Conservation (phyloP, 2,888 invertebrate genomes). For the Drosophila rubida region DNA sequence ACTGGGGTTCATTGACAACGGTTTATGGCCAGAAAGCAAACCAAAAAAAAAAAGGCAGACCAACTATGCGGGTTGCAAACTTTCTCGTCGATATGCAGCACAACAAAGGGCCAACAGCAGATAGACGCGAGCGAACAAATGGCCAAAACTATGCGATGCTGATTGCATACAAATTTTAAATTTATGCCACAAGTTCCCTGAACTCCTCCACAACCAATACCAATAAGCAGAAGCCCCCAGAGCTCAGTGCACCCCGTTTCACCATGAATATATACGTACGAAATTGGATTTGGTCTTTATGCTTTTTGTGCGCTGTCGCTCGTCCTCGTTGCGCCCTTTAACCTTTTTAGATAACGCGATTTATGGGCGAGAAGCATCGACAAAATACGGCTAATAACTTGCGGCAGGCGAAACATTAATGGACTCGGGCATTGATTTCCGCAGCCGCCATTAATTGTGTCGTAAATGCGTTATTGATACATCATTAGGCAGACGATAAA, state of each 20-base stretch:
- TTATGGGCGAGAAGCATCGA: slow-evolving; percentile 38
- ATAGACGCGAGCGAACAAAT: slow-evolving; percentile 38
- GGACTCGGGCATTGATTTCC: slow-evolving; percentile 61
- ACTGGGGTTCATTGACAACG: slow-evolving; percentile 58
- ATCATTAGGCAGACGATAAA: slow-evolving; percentile 70
- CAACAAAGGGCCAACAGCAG: slow-evolving; percentile 35
- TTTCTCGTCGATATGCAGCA: slow-evolving; percentile 22
- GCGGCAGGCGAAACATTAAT: slow-evolving; percentile 42
- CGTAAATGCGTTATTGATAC: slow-evolving; percentile 74
- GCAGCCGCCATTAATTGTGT: slow-evolving; percentile 61
- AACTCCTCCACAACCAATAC: slow-evolving; percentile 38
- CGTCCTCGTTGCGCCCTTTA: slow-evolving; percentile 3
- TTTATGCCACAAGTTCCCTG: slow-evolving; percentile 60
- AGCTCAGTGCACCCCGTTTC: not conserved
- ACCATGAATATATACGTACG: not conserved
- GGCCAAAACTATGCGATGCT: slow-evolving; percentile 43
- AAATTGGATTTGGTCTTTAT: slow-evolving; percentile 1
- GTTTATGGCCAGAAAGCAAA: not conserved
- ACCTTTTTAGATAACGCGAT: slow-evolving; percentile 49
- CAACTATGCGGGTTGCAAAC: slow-evolving; percentile 50
- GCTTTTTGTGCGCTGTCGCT: not conserved
- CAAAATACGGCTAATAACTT: slow-evolving; percentile 45
- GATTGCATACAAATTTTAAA: slow-evolving; percentile 61
- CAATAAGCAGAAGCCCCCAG: not conserved
- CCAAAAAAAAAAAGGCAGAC: not conserved